Percentiles rank a stretch among this genome's conserved stretches.
Evolutionary conservation across 2,888 invertebrate genomes (phyloP).

Genomic region (Eudemis profundana): DNA sequence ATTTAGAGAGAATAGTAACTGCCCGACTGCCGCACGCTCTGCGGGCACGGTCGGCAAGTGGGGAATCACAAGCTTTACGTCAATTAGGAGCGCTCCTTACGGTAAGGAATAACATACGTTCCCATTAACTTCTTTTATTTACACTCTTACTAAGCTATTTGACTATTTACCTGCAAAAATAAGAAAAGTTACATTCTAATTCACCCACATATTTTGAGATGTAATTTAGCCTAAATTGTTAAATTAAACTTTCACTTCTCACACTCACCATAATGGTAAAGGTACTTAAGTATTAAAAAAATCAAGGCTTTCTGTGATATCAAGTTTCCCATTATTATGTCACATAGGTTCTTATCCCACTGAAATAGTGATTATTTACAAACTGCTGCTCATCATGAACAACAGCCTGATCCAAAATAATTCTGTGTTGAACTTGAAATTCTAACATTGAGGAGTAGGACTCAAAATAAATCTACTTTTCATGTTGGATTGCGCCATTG

Average conservation of each 20-base stretch:
- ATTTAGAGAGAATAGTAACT: constrained; percentile 91
- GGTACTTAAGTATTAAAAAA: background rate
- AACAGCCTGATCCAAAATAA: too few species aligned
- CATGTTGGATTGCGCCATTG: too few species aligned
- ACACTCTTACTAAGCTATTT: background rate
- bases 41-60: constrained; percentile 97
- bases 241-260: constrained; percentile 28
- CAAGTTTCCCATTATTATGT: constrained; percentile 5
- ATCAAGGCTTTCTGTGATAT: background rate
- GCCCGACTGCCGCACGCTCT: constrained; percentile 94
- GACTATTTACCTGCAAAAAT: background rate
- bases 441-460: too few species aligned
- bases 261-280: background rate
- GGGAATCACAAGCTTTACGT: constrained; percentile 97
- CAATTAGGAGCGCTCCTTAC: constrained; percentile 92
- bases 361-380: background rate
- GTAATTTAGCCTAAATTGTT: constrained; percentile 18
- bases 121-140: background rate
- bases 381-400: too few species aligned
- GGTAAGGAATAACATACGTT: constrained; percentile 76
- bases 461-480: too few species aligned
- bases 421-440: too few species aligned
- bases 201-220: constrained; percentile 5
- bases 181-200: too few species aligned
- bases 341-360: background rate